These are phyloP conservation scores for Coturnix japonica DNA, from an alignment of 2,113 vertebrate genomes.

Conservation along the genomic window DNA sequence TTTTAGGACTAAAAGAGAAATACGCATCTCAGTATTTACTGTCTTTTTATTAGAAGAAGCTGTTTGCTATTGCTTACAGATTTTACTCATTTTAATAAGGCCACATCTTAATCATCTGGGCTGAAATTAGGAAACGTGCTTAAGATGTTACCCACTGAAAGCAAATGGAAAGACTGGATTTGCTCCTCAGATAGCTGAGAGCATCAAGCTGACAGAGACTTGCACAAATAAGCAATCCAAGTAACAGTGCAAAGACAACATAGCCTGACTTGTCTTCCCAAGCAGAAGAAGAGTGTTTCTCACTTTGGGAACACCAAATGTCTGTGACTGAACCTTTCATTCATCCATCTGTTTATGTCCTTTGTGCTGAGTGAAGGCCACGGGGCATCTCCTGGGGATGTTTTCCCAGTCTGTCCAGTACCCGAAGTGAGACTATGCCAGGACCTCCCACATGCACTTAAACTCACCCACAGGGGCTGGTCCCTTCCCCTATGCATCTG, in stretches of 20 bases:
- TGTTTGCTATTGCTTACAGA: neutral
- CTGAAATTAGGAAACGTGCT: neutral
- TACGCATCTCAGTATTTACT: neutral
- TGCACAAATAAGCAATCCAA: accelerated
- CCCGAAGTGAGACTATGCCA: neutral
- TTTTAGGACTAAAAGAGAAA: neutral
- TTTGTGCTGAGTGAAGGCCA: neutral
- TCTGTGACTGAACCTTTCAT: neutral
- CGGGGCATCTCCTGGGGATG: neutral
- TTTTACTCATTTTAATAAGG: neutral
- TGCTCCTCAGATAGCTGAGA: neutral
- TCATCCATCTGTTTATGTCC: neutral
- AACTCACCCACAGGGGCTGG: accelerated
- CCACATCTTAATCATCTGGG: neutral
- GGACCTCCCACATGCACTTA: neutral
- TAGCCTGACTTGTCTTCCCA: neutral
- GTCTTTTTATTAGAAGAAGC: neutral
- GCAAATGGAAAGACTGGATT: neutral
- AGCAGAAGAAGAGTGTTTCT: neutral
- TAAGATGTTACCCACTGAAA: neutral
- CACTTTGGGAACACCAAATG: neutral
- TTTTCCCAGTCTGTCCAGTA: neutral
- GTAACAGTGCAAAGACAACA: neutral
- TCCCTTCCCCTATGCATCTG: accelerated
- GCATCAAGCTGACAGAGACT: neutral